Evolutionary conservation across 2,888 invertebrate genomes (phyloP), one percentile per base, ranked within the genome.

Genomic region (Ichneumoninae sp.): DNA sequence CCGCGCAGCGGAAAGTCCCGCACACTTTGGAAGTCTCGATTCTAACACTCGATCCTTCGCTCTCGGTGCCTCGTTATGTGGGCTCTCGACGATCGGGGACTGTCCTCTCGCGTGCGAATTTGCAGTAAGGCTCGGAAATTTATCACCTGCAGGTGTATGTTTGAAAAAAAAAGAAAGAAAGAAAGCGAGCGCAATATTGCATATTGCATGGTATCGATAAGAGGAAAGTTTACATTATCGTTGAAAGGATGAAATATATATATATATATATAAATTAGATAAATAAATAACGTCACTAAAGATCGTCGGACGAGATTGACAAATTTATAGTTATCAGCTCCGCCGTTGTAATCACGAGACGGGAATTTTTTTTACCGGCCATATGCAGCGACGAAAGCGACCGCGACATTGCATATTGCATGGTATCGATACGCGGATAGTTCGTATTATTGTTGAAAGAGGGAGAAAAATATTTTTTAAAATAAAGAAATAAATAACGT

Each of bases 31-130:
- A 54, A 10, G 57, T 26, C 40, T 54, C 40, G 71, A 57, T 57
- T 60, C 60, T 73, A 73, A 57, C 44, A 22, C 44, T 73, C 44
- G 73, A 73, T 40, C 40, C 44, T 60, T 44, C 60, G 60, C 8
- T 22, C 36, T 57, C 22, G 44, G 22, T 19, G n/a, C 26, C 71
- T 57, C 40, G 54, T 57, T 44, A 57, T 40, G n/a, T 3, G 57
- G 57, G 26, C 26, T 57, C 26, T 47, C 40, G 22, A 44, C 73
- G 44, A 73, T 73, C 73, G 26, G 4, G n/a, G 22, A 60, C 26
- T 57, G 57, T 57, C 57, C 10, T 57, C 57, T 57, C n/a, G 57
- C 57, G 57, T 57, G 57, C 26, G 26, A 13, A 57, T 57, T 57
- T 57, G 57, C 57, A 10, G 26, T 57, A 26, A 57, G 22, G 26